A percentile compares a stretch with the other conserved stretches of the same genome.
phyloP scores from a whole-genome alignment of 2,113 vertebrate species.

The Podocnemis expansa region DNA sequence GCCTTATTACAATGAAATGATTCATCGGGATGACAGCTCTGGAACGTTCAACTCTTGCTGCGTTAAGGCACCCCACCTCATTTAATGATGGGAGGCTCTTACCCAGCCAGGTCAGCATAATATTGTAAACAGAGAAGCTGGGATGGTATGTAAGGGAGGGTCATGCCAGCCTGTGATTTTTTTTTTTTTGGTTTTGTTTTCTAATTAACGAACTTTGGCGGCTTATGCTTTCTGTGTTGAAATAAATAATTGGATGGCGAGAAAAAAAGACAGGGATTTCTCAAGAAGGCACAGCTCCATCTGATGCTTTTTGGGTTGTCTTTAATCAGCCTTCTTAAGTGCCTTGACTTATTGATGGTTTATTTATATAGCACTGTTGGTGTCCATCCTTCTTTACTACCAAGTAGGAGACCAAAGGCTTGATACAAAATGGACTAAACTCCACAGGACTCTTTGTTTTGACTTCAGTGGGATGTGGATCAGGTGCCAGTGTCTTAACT shows the following conservation, averaged over 20 bases:
- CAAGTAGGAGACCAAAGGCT: not conserved
- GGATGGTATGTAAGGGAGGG: not conserved
- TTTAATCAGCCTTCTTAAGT: too few relatives aligned
- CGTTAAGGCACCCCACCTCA: not conserved
- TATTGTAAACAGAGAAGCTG: not conserved
- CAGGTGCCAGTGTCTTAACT: not conserved
- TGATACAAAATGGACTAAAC: not conserved
- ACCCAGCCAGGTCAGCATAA: not conserved
- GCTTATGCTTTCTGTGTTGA: not conserved
- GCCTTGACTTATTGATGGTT: not conserved
- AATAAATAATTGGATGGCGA: not conserved
- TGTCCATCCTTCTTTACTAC: not conserved
- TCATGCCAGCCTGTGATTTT: not conserved
- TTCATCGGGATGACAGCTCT: not conserved
- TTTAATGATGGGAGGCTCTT: not conserved
- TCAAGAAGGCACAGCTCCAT: not conserved
- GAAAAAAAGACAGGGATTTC: not conserved
- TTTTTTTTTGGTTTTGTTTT: rapidly evolving
- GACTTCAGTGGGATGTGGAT: not conserved
- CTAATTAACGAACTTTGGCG: not conserved
- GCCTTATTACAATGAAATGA: conserved; percentile 1
- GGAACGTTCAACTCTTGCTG: not conserved
- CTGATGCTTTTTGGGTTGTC: not conserved
- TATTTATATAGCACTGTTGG: not conserved
- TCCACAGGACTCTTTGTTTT: not conserved